phyloP scores from a whole-genome alignment of 2,888 invertebrate species.

The Poecilobothrus nobilitatus region DNA sequence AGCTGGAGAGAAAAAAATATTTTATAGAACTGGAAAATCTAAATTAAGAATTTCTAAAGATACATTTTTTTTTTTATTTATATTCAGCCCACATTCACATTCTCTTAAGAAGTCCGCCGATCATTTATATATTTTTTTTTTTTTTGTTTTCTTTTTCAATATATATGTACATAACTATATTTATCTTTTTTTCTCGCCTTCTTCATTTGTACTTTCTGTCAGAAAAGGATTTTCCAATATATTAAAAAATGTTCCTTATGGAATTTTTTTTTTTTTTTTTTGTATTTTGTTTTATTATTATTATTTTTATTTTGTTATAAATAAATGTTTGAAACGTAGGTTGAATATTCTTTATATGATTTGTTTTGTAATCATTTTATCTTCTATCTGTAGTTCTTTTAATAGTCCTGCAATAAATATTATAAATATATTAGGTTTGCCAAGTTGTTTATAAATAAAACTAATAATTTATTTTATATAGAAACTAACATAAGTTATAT shows the following conservation, averaged over 20 bases:
- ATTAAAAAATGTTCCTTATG: neutral
- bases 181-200: neutral
- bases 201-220: neutral
- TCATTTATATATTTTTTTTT: neutral
- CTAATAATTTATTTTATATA: no score
- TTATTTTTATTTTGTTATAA: neutral
- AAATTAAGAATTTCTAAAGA: no score
- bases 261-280: neutral
- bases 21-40: no score
- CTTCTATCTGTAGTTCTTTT: neutral
- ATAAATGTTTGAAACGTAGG: neutral
- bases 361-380: neutral
- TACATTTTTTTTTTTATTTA: no score
- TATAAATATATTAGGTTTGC: no score
- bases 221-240: neutral
- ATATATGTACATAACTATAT: no score
- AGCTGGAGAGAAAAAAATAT: no score
- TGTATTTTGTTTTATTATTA: neutral
- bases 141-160: no score
- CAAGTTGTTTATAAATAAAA: no score
- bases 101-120: neutral
- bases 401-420: no score
- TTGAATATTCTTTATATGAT: neutral
- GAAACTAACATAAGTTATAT: no score
- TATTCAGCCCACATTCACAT: no score